A percentile compares a stretch with the other conserved stretches of the same genome.
phyloP scores from a whole-genome alignment of 2,797 vertebrate species.

The Arctocebus calabarensis region DNA sequence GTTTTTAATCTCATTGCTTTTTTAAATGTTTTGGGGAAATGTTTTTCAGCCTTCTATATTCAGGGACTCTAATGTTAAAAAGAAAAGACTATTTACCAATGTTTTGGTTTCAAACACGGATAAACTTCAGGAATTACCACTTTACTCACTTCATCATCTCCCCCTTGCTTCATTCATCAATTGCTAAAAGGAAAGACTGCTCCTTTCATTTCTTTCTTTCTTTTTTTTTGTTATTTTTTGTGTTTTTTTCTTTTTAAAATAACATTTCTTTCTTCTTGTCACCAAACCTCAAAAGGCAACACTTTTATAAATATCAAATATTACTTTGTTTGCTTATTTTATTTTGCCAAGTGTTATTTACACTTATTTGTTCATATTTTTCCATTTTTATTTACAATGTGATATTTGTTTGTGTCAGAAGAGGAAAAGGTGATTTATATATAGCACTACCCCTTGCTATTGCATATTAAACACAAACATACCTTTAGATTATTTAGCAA shows the following conservation, averaged over 20 bases:
- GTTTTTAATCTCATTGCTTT: not conserved
- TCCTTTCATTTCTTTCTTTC: not conserved
- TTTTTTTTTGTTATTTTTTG: too few species aligned
- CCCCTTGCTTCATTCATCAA: not conserved
- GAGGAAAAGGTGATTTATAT: not conserved
- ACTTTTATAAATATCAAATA: not conserved
- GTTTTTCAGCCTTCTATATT: not conserved
- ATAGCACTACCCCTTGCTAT: not conserved
- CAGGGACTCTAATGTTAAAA: not conserved
- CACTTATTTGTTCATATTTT: slow-evolving; percentile 4
- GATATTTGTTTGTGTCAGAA: not conserved
- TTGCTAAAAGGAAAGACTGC: not conserved
- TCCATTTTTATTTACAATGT: not conserved
- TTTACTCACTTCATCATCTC: not conserved
- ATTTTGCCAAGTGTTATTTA: slow-evolving; percentile 4
- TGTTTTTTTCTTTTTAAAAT: not conserved
- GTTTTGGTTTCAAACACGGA: not conserved
- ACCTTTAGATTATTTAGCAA: not conserved
- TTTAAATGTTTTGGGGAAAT: not conserved
- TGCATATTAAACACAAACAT: not conserved
- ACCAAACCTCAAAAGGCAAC: not conserved
- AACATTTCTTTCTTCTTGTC: not conserved
- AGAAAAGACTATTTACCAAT: not conserved
- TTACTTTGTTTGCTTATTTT: slow-evolving; percentile 1
- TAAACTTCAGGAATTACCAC: not conserved